Evolutionary conservation across 1,140 invertebrate species (phyloP).

Genomic region (Drosophila nannoptera): DNA sequence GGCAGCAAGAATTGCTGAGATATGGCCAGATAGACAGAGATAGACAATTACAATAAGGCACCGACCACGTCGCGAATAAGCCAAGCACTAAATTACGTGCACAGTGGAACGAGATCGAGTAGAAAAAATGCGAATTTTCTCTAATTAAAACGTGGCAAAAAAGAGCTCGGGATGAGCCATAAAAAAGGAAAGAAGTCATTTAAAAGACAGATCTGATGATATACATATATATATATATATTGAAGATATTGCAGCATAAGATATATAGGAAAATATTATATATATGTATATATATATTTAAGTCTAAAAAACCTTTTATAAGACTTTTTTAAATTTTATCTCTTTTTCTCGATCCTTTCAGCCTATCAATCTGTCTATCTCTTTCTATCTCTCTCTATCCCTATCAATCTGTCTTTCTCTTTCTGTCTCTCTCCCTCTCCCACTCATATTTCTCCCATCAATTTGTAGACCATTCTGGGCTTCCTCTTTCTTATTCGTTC

Average conservation of each 20-base stretch:
- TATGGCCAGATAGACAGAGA: conserved; percentile 13
- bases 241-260: neutral
- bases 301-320: neutral
- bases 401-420: too few relatives aligned
- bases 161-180: neutral
- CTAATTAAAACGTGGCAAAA: neutral
- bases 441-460: too few relatives aligned
- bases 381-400: too few relatives aligned
- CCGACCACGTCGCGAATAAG: conserved; percentile 40
- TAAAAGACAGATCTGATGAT: too few relatives aligned
- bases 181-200: too few relatives aligned
- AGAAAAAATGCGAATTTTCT: neutral
- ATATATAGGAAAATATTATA: neutral
- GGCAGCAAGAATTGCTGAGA: neutral
- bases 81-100: conserved; percentile 66
- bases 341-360: too few relatives aligned
- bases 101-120: conserved; percentile 26
- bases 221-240: too few relatives aligned
- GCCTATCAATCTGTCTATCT: too few relatives aligned
- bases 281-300: neutral
- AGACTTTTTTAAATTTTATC: neutral
- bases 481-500: too few relatives aligned
- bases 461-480: too few relatives aligned
- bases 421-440: too few relatives aligned
- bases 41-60: conserved; percentile 32